A percentile compares a stretch with the other conserved stretches of the same genome.
phyloP scores from a whole-genome alignment of 2,113 vertebrate species.

The Corydoras sp. region DNA sequence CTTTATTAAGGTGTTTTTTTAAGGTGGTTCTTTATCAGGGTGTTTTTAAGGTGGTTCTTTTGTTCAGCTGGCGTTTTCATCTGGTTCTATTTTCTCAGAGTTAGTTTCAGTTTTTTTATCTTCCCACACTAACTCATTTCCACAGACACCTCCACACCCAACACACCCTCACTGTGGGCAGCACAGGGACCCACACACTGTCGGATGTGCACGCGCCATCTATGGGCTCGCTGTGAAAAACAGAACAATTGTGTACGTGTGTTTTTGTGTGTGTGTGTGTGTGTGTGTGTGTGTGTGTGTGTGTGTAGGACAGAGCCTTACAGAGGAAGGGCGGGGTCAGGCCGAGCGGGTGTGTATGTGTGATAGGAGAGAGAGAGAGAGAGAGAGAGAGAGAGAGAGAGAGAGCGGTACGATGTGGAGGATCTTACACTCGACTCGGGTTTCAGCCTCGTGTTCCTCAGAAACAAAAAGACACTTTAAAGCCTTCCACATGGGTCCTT shows the following conservation, averaged over 20 bases:
- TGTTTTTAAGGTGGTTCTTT: too few species aligned
- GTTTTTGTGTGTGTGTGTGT: not conserved
- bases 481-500: too few species aligned
- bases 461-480: too few species aligned
- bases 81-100: not conserved
- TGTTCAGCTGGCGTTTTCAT: too few species aligned
- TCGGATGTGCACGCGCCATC: constrained; percentile 32
- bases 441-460: not conserved
- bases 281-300: too few species aligned
- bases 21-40: too few species aligned
- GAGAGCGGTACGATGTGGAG: not conserved
- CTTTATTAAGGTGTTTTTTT: too few species aligned
- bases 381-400: not conserved
- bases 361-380: constrained; percentile 3
- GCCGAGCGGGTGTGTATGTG: constrained; percentile 15
- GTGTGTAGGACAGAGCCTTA: not conserved
- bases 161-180: constrained; percentile 8
- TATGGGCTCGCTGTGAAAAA: constrained; percentile 21
- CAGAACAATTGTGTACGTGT: not conserved
- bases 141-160: constrained; percentile 12
- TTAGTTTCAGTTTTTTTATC: not conserved
- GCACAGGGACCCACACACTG: not conserved
- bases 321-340: constrained; percentile 23
- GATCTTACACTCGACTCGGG: not conserved
- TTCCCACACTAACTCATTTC: not conserved